Conservation (phyloP, 2,797 vertebrate species). For the Aplochiton taeniatus region DNA sequence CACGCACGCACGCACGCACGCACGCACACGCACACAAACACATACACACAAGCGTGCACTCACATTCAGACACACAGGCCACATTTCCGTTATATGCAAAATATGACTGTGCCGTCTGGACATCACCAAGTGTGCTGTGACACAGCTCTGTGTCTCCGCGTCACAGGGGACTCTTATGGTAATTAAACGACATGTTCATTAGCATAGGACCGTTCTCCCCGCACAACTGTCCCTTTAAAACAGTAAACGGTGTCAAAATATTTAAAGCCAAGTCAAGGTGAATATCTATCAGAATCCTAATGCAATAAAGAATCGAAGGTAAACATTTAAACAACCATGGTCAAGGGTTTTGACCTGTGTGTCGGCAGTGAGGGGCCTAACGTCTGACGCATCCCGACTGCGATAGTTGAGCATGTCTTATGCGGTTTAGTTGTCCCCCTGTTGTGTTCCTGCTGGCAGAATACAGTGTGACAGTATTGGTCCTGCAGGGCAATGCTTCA, state of each 20-base stretch:
- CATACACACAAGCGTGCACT: neutral
- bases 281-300: constrained; percentile 31
- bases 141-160: constrained; percentile 21
- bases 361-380: too few species aligned
- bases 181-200: constrained; percentile 44
- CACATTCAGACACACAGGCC: too few species aligned
- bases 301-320: too few species aligned
- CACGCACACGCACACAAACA: neutral
- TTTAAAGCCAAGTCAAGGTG: constrained; percentile 10
- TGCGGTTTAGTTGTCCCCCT: constrained; percentile 47
- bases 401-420: constrained; percentile 40
- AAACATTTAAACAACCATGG: too few species aligned
- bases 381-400: neutral
- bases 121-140: constrained; percentile 26
- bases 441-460: constrained; percentile 53
- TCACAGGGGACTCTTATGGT: constrained; percentile 27
- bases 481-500: constrained; percentile 55
- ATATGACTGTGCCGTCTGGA: constrained; percentile 9
- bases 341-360: too few species aligned
- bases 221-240: constrained; percentile 22
- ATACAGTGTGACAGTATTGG: constrained; percentile 52
- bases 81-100: constrained; percentile 24
- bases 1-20: too few species aligned
- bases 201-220: constrained; percentile 33
- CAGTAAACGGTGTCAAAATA: too few species aligned